These are phyloP conservation scores for Silurus asotus DNA, from an alignment of 2,113 vertebrate species.

Conservation along the genomic window DNA sequence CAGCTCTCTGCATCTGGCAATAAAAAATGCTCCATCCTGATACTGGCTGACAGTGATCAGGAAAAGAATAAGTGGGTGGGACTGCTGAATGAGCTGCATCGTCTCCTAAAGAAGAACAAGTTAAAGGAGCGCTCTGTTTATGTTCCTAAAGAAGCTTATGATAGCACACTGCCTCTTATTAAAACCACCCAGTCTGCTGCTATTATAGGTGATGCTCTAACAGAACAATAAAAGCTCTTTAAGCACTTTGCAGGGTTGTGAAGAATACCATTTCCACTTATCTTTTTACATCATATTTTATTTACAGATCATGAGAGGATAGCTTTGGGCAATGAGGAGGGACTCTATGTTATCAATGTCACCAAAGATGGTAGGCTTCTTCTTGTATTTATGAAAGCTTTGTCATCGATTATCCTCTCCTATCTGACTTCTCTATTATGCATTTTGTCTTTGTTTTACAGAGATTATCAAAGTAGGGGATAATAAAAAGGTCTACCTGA, in stretches of 20 bases:
- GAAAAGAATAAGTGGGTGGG: slow-evolving; percentile 97
- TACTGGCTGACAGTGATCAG: slow-evolving; percentile 91
- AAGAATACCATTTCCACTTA: background rate
- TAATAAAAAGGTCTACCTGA: slow-evolving; percentile 95
- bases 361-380: slow-evolving; percentile 93
- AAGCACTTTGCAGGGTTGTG: background rate
- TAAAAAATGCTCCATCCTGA: slow-evolving; percentile 91
- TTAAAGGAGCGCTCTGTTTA: slow-evolving; percentile 98
- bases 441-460: slow-evolving; percentile 55
- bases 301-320: slow-evolving; percentile 93
- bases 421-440: background rate
- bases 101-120: slow-evolving; percentile 96
- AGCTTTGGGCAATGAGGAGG: slow-evolving; percentile 96
- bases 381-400: background rate
- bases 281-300: background rate
- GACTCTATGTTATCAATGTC: slow-evolving; percentile 93
- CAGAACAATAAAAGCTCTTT: background rate
- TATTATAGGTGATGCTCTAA: slow-evolving; percentile 79
- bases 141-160: slow-evolving; percentile 95
- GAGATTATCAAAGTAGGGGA: slow-evolving; percentile 96
- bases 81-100: slow-evolving; percentile 90
- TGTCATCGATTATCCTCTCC: background rate
- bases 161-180: slow-evolving; percentile 95
- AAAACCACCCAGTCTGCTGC: slow-evolving; percentile 95
- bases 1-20: slow-evolving; percentile 87